Conservation (phyloP, 1,140 invertebrate genomes). For the Pseudomyrmex sp. region DNA sequence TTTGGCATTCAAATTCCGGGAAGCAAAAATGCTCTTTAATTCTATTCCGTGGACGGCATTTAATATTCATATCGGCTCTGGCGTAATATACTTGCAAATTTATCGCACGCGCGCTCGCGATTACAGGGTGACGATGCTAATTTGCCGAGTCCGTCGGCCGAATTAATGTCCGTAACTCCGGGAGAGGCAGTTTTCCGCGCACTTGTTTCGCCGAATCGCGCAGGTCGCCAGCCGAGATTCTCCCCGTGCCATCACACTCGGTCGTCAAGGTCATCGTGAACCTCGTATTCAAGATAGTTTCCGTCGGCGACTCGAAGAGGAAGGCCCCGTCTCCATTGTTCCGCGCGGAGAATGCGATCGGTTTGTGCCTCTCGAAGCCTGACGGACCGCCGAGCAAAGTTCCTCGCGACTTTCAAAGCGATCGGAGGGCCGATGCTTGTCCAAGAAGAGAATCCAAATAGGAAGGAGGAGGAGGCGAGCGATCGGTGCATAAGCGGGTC, state of each 20-base stretch:
- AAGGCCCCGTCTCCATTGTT: slow-evolving; percentile 59
- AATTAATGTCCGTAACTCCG: slow-evolving; percentile 47
- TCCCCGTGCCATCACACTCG: slow-evolving; percentile 18
- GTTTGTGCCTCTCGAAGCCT: slow-evolving; percentile 56
- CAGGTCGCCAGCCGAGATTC: neutral
- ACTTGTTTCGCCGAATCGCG: neutral
- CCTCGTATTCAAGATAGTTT: slow-evolving; percentile 37
- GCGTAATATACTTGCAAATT: slow-evolving; percentile 72
- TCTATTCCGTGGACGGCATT: slow-evolving; percentile 51
- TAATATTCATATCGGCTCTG: slow-evolving; percentile 57
- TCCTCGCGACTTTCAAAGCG: slow-evolving; percentile 40
- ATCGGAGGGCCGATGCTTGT: slow-evolving; percentile 21
- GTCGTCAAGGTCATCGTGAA: slow-evolving; percentile 51
- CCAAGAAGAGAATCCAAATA: slow-evolving; percentile 39
- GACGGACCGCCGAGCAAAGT: slow-evolving; percentile 62
- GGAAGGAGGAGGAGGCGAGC: slow-evolving; percentile 42
- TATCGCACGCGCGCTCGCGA: slow-evolving; percentile 75
- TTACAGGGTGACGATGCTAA: slow-evolving; percentile 63
- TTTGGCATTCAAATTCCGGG: slow-evolving; percentile 59
- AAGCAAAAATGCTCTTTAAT: slow-evolving; percentile 60
- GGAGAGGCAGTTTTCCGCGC: slow-evolving; percentile 35
- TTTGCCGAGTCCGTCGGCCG: slow-evolving; percentile 24
- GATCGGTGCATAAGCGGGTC: slow-evolving; percentile 65
- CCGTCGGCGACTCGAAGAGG: neutral
- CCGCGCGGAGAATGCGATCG: slow-evolving; percentile 55